Conservation (phyloP, 2,888 invertebrate genomes). For the Drepanosiphum platanoidis region DNA sequence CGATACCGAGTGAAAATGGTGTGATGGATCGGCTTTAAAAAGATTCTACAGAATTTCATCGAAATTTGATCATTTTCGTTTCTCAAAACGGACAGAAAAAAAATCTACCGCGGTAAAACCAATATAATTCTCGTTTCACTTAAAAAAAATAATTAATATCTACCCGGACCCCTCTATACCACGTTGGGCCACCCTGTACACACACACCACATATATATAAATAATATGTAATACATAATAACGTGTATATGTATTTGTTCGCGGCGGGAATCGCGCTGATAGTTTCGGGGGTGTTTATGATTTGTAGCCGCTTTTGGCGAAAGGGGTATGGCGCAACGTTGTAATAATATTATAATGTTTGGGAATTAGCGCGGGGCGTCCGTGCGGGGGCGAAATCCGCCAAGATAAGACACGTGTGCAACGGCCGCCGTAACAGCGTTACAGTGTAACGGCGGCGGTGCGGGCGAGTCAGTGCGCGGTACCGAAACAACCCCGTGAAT, state of each 20-base stretch:
- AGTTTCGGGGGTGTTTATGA: constrained; percentile 58
- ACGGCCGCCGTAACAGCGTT: neutral
- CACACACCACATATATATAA: neutral
- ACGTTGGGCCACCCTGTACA: too few relatives aligned
- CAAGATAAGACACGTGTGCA: constrained; percentile 63
- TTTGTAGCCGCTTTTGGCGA: constrained; percentile 60
- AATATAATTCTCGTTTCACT: too few relatives aligned
- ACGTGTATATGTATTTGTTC: neutral
- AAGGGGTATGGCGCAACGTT: constrained; percentile 43
- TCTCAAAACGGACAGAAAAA: too few relatives aligned
- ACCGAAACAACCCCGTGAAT: constrained; percentile 62
- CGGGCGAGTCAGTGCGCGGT: neutral
- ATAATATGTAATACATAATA: neutral
- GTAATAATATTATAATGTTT: too few relatives aligned
- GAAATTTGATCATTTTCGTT: too few relatives aligned
- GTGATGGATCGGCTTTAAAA: too few relatives aligned
- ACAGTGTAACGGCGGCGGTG: neutral
- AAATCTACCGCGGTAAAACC: too few relatives aligned
- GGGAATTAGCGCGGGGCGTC: constrained; percentile 20
- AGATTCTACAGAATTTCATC: too few relatives aligned
- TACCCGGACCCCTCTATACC: too few relatives aligned
- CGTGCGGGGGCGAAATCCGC: constrained; percentile 27
- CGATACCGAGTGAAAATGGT: too few relatives aligned
- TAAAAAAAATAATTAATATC: too few relatives aligned
- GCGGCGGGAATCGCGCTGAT: constrained; percentile 22